Evolutionary conservation across 1,140 invertebrate genomes (phyloP).

Genomic region (Delia radicum): DNA sequence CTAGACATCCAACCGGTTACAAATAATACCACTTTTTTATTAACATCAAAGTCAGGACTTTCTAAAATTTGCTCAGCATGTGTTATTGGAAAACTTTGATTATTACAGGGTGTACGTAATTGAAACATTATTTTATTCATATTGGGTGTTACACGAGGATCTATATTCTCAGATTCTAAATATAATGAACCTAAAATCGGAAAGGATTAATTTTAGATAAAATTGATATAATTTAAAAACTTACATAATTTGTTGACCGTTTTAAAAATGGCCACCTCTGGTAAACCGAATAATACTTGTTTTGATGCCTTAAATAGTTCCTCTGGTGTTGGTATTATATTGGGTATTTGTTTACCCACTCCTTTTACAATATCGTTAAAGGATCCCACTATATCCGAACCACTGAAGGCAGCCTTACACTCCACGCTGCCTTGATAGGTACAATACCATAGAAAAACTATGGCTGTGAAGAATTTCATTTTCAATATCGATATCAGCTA

Average conservation of each 20-base stretch:
- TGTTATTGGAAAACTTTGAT: background rate
- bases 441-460: background rate
- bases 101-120: slow-evolving; percentile 8
- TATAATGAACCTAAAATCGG: background rate
- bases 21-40: background rate
- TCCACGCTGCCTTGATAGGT: background rate
- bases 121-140: slow-evolving; percentile 1
- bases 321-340: background rate
- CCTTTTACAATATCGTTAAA: background rate
- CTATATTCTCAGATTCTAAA: background rate
- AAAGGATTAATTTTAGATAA: background rate
- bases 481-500: background rate
- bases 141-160: background rate
- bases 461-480: background rate
- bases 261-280: background rate
- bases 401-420: background rate
- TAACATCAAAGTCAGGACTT: background rate
- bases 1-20: background rate
- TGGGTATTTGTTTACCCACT: background rate
- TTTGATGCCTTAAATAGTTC: background rate
- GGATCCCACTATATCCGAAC: background rate
- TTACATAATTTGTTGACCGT: background rate
- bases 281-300: background rate
- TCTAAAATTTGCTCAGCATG: slow-evolving; percentile 1
- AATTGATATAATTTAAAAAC: background rate